Conservation (phyloP, 2,888 invertebrate species). For the Nemotelus nigrinus region DNA sequence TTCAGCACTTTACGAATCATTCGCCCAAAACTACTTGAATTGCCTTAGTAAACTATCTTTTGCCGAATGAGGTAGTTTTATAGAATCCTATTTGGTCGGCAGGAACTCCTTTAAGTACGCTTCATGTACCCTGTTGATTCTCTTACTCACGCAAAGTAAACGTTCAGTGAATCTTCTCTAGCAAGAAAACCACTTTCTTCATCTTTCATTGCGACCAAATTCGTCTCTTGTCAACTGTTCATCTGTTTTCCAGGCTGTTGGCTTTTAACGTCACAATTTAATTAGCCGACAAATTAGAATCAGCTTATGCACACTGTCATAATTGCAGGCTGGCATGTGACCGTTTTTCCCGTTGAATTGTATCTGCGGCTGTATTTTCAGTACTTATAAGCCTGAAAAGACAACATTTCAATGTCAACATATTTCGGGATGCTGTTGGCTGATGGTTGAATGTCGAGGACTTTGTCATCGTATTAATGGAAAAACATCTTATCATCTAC, state of each 20-base stretch:
- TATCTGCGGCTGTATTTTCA: neutral
- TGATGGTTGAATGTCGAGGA: neutral
- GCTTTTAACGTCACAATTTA: constrained; percentile 25
- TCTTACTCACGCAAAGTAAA: too few species aligned
- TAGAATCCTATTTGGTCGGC: too few species aligned
- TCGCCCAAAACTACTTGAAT: too few species aligned
- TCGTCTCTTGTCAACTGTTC: neutral
- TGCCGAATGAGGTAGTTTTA: too few species aligned
- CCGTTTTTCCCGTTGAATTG: constrained; percentile 22
- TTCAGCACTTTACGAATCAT: too few species aligned
- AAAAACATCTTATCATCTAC: too few species aligned
- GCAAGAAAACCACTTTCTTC: neutral
- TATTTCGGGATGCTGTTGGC: neutral
- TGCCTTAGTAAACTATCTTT: too few species aligned
- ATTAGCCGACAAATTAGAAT: constrained; percentile 21
- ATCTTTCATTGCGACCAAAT: neutral
- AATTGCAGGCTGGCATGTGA: constrained; percentile 23
- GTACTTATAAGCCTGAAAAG: too few species aligned
- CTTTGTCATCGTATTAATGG: neutral
- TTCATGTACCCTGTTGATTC: too few species aligned
- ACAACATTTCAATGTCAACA: constrained; percentile 10
- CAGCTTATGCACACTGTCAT: neutral
- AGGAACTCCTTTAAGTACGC: too few species aligned
- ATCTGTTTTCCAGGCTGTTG: constrained; percentile 13
- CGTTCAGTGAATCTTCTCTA: neutral